A percentile compares a stretch with the other conserved stretches of the same genome.
These are phyloP conservation scores for Anguilla obscura DNA, from an alignment of 2,797 vertebrate species.

Conservation along the genomic window DNA sequence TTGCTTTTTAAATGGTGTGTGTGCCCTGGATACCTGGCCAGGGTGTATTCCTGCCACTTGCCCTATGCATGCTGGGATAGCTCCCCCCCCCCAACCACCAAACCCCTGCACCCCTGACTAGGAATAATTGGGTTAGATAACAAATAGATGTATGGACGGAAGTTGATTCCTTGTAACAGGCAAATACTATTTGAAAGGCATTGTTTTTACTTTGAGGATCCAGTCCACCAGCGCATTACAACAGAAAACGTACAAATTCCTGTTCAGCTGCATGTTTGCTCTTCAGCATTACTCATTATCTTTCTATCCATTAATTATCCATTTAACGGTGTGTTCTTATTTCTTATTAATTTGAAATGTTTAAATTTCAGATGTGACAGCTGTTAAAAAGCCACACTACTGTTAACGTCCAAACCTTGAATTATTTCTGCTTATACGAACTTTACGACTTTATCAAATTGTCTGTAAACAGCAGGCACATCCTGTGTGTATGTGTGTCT, in stretches of 20 bases:
- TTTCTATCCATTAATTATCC: neutral
- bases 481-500: neutral
- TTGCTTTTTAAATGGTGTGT: too few relatives aligned
- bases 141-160: too few relatives aligned
- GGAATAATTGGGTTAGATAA: too few relatives aligned
- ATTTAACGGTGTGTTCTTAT: neutral
- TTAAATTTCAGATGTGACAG: neutral
- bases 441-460: neutral
- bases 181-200: too few relatives aligned
- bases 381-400: neutral
- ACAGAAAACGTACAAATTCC: neutral
- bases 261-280: neutral
- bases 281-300: neutral
- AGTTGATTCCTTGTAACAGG: too few relatives aligned
- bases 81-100: too few relatives aligned
- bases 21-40: too few relatives aligned
- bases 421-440: neutral
- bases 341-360: neutral
- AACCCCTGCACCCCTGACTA: too few relatives aligned
- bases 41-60: too few relatives aligned
- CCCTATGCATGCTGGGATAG: too few relatives aligned
- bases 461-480: neutral
- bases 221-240: neutral
- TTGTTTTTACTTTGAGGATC: too few relatives aligned
- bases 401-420: neutral